Base-by-base conservation (phyloP, 92 coral and sea anemone genomes). In the Zoanthus sansibaricus region DNA sequence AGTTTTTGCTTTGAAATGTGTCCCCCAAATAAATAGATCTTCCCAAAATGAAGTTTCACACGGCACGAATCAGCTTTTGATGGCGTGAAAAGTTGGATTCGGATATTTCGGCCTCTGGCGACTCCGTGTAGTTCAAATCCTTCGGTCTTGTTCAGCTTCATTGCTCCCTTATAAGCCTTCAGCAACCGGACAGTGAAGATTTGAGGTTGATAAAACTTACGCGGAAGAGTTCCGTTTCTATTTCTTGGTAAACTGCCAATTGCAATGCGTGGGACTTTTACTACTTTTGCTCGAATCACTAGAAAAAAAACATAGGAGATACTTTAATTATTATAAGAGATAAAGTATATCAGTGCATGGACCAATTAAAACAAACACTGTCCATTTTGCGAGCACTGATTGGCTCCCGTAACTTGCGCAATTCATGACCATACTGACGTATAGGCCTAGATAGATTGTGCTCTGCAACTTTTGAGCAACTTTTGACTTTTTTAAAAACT, bases 201-300 rank as follows among this genome's bases (percentile, higher is more conserved):
- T 64, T 80, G 85, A 10, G 75, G 85, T 12, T 45, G 74, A n/a
- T 33, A 17, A 37, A 66, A 64, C 75, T 66, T 80, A n/a, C 42
- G 7, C 7, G 85, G 62, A 66, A 64, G 59, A 64, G 47, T 37
- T 21, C 54, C 75, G 13, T 72, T 66, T n/a, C 17, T 7, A 52
- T 80, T 64, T 8, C 15, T 30, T 17, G 85, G 85, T 45, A 80
- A 54, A 18, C 59, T 66, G 11, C 85, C 85, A 21, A 25, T 25
- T 25, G 25, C 25, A 25, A 46, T 30, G 11, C 73, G 59, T 11
- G 85, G 85, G 31, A 25, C 47, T 13, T 51, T 71, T 8, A 80
- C 85, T 13, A 80, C 85, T 33, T 80, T 80, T 20, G 85, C 85
- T 21, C 85, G 85, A 21, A 80, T 80, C 6, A 80, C 85, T 80